phyloP scores from a whole-genome alignment of 1,140 invertebrate genomes.

The Berghia stephanieae region DNA sequence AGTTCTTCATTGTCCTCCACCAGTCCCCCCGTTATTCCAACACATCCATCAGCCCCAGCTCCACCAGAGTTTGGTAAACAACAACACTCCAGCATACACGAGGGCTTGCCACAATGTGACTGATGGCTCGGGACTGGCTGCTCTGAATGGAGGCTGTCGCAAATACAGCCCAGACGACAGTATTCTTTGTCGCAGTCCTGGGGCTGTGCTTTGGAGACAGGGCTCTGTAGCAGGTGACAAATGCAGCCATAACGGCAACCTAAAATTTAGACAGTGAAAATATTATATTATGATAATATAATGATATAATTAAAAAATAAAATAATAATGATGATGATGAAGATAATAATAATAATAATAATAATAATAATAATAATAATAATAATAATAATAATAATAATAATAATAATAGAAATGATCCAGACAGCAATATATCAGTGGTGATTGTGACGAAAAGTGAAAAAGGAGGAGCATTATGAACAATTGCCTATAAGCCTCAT shows the following conservation, averaged over 20 bases:
- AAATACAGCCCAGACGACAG: slow-evolving; percentile 61
- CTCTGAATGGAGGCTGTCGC: slow-evolving; percentile 51
- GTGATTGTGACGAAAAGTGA: no score
- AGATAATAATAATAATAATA: no score
- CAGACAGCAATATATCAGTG: no score
- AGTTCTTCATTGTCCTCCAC: slow-evolving; percentile 31
- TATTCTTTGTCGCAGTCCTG: slow-evolving; percentile 59
- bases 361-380: no score
- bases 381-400: no score
- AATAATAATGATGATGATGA: no score
- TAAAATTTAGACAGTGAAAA: slow-evolving; percentile 34
- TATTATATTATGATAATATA: not conserved
- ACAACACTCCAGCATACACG: slow-evolving; percentile 47
- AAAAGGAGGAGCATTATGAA: no score
- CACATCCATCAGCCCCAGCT: not conserved
- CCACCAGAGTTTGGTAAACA: slow-evolving; percentile 20
- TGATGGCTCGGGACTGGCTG: not conserved
- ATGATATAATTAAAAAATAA: not conserved
- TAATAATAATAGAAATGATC: no score
- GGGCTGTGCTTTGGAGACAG: slow-evolving; percentile 19
- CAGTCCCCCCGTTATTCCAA: not conserved
- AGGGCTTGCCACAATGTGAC: slow-evolving; percentile 43
- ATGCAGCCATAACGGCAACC: slow-evolving; percentile 63
- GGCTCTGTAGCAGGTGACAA: slow-evolving; percentile 50
- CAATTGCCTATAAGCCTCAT: no score